Conservation (phyloP, 2,113 vertebrate genomes). For the Phocoena sinus region DNA sequence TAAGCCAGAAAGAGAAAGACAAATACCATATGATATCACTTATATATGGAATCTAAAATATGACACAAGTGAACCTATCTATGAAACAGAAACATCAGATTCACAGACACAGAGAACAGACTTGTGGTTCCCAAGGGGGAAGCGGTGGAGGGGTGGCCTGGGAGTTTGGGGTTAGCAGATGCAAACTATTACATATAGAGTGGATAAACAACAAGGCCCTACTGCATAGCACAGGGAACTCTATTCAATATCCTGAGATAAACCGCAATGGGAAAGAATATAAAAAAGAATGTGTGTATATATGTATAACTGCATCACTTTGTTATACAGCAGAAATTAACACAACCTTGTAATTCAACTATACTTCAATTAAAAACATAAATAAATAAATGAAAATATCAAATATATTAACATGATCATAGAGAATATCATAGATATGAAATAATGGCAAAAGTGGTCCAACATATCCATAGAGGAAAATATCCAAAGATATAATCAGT, state of each 20-base stretch:
- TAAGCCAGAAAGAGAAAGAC: neutral
- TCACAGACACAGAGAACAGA: neutral
- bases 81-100: neutral
- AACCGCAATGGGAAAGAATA: neutral
- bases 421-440: neutral
- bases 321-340: neutral
- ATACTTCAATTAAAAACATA: neutral
- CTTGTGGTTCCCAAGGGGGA: accelerated
- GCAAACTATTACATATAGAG: neutral
- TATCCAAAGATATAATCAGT: conserved; percentile 38
- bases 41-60: neutral
- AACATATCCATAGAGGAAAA: conserved; percentile 5
- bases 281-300: no score
- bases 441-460: neutral
- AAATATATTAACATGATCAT: neutral
- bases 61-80: neutral
- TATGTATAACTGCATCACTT: neutral
- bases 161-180: neutral
- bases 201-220: neutral
- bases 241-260: neutral
- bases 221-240: neutral
- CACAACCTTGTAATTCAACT: neutral
- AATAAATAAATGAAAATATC: neutral
- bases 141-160: neutral
- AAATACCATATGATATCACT: neutral